Base-by-base conservation (phyloP, 2,113 vertebrate genomes). In the Perccottus glenii region DNA sequence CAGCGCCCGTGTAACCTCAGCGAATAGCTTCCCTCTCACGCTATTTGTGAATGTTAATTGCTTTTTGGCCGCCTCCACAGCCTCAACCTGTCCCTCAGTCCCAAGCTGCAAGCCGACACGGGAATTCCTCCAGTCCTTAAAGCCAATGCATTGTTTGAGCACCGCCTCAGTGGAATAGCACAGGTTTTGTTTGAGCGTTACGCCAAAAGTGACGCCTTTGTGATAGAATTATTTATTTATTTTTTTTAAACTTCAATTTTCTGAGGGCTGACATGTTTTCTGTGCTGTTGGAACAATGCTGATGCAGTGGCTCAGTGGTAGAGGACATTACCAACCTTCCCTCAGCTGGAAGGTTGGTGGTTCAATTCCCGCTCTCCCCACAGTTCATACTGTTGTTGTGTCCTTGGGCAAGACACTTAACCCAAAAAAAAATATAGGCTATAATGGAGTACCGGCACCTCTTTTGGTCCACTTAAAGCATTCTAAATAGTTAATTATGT, bases 1-100 rank as follows among this genome's bases (percentile, higher is more conserved):
- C 87, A 89, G 73, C 11, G 61, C 46, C 77, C 74, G 69, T 19
- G 48, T 78, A 87, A 84, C 87, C 89, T 85, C 84, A 8, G 64
- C 35, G 70, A 79, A 88, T 83, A 75, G 82, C 75, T 88, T 89
- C 78, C 81, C 73, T 60, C 35, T 60, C 35, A 72, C 55, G 70
- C 87, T 87, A 88, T 91, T 90, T 90, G 78, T 83, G 87, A 89
- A 88, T 88, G 87, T 91, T 91, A 91, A 91, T 91, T 91, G 88
- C 87, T 90, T 91, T 84, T 71, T 5, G 11, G 64, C 70, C 55
- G 50, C 59, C 1, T 38, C 55, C 66, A 56, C 48, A 16, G 47
- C 47, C 68, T 51, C 67, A 71, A 67, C 72, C 84, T 80, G 80
- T 82, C 71, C 76, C 86, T 61, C 49, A 51, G 19, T 81, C 51